phyloP scores from a whole-genome alignment of 2,797 vertebrate genomes.

The Melanotaenia trifasciata region DNA sequence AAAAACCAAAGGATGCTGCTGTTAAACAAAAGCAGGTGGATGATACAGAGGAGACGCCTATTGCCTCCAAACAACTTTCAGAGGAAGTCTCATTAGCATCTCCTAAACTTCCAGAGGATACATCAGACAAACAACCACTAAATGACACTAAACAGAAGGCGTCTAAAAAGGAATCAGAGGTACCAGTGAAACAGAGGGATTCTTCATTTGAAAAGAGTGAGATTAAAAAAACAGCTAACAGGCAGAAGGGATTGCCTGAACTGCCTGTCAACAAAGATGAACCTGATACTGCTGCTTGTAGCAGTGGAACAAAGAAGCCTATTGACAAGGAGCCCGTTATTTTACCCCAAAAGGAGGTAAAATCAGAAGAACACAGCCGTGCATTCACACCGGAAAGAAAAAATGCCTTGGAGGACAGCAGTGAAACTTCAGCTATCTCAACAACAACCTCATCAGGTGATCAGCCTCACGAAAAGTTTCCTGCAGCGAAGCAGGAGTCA shows the following conservation, averaged over 20 bases:
- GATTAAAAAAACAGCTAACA: constrained; percentile 26
- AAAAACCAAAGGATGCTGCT: constrained; percentile 36
- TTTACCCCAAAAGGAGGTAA: constrained; percentile 60
- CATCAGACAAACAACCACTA: constrained; percentile 20
- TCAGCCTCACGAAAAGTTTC: constrained; percentile 20
- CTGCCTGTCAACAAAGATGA: constrained; percentile 56
- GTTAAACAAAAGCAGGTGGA: constrained; percentile 35
- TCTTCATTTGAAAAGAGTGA: constrained; percentile 26
- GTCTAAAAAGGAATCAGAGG: constrained; percentile 23
- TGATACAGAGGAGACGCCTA: constrained; percentile 1
- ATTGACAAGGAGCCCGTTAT: constrained; percentile 44
- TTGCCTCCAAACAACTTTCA: constrained; percentile 28
- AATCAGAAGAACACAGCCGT: constrained; percentile 13
- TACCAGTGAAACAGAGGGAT: constrained; percentile 23
- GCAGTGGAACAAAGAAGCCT: constrained; percentile 59
- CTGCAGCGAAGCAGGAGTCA: constrained; percentile 16
- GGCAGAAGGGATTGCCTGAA: constrained; percentile 33
- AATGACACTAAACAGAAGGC: constrained; percentile 19
- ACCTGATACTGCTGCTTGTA: constrained; percentile 51
- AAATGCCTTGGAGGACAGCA: constrained; percentile 30
- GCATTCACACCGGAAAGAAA: constrained; percentile 38
- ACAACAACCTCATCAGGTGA: constrained; percentile 17
- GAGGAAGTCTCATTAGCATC: constrained; percentile 35
- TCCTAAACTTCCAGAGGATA: constrained; percentile 23
- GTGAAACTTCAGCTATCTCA: constrained; percentile 15